phyloP scores from a whole-genome alignment of 2,888 invertebrate species.

The Megalurothrips usitatus region DNA sequence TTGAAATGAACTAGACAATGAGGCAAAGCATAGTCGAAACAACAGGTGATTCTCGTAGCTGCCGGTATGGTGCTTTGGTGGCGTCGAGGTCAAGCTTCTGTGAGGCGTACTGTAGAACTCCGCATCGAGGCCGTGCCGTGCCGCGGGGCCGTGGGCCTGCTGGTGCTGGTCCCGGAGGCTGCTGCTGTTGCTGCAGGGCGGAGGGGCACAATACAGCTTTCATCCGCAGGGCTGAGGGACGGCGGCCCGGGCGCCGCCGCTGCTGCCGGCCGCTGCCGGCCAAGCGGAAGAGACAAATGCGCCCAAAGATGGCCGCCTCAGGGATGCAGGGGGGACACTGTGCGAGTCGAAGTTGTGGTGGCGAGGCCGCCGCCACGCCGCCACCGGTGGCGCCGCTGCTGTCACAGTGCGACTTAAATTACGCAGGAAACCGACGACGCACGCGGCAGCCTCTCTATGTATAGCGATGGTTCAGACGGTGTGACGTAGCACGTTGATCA shows the following conservation, averaged over 20 bases:
- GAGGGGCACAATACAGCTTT: constrained; percentile 16
- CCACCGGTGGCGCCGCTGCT: neutral
- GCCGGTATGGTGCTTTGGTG: too few relatives aligned
- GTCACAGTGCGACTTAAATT: neutral
- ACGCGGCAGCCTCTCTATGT: neutral
- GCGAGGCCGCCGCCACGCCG: neutral
- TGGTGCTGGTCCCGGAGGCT: too few relatives aligned
- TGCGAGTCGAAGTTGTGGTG: neutral
- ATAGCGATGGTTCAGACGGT: neutral
- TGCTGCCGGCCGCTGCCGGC: neutral
- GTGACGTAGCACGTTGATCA: too few relatives aligned
- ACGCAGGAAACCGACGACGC: neutral
- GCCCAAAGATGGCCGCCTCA: constrained; percentile 12
- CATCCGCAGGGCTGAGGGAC: neutral
- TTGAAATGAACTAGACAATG: too few relatives aligned
- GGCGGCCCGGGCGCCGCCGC: neutral
- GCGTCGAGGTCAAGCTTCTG: too few relatives aligned
- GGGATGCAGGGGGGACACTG: neutral
- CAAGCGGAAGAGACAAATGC: constrained; percentile 15
- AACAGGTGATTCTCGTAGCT: too few relatives aligned
- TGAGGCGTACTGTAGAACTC: neutral
- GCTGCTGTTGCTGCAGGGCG: neutral
- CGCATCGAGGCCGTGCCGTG: too few relatives aligned
- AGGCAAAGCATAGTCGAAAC: too few relatives aligned
- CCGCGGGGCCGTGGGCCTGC: too few relatives aligned